Evolutionary conservation across 2,113 vertebrate species (phyloP), one percentile per base, ranked within the genome.

Genomic region (Lepus timidus): DNA sequence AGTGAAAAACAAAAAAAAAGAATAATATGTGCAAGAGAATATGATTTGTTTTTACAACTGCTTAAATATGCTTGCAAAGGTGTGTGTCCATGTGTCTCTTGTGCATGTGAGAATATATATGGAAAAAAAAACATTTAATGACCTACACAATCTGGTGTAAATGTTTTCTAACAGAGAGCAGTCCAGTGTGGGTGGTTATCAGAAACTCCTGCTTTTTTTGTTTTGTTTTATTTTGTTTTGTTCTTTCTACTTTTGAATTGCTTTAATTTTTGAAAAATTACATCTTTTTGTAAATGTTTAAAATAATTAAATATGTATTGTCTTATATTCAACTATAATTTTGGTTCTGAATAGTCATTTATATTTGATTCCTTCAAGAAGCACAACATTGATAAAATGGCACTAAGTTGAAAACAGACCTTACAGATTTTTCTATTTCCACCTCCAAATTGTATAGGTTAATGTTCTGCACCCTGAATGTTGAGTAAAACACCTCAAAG

Each of bases 261-360:
- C 75, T 84, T 79, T 67, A 23, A 44, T 44, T 55, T 89, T 85
- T 67, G 74, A 94, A n/a, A 71, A 10, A 23, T n/a, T 39, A 10
- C 33, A 12, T 49, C 2, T 29, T 79, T 64, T 80, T 85, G 67
- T 20, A 85, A 65, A 62, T 61, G 33, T 78, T 61, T 22, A 64
- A 95, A 95, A 39, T 39, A 90, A 68, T 9, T 78, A 73, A 90
- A 58, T 19, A 36, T 49, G 1, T 33, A 0, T 51, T 23, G 4
- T 1, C 44, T 52, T 74, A 2, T 81, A 31, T 58, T 86, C 70
- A 83, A 67, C 4, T 55, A 4, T 58, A 64, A 73, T 16, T 81
- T 78, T 73, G 58, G 86, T 36, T 90, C 27, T 74, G n/a, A 73
- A 79, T 73, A 67, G 39, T 39, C 31, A 33, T 44, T 78, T 96